Base-by-base conservation (phyloP, 2,888 invertebrate genomes). In the Adelognathus sp. region DNA sequence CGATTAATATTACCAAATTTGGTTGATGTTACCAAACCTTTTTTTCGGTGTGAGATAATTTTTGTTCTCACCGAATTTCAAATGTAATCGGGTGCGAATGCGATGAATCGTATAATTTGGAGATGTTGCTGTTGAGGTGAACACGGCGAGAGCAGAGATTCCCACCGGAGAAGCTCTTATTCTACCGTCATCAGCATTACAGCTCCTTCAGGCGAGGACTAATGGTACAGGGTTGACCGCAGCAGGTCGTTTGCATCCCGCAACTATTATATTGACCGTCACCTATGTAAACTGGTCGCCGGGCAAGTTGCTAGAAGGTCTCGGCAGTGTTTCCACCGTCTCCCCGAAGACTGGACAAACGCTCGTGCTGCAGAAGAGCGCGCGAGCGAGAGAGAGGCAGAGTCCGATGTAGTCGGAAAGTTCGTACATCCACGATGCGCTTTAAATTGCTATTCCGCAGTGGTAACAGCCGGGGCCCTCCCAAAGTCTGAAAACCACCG, bases 181-280 rank as follows among this genome's bases (percentile, higher is more conserved):
- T 50, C 33, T 46, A 50, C 60, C 60, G 33, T 16, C 33, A 60
- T 41, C 56, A 16, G 9, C 9, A 27, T 69, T 56, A 7, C 41
- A 18, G 27, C 41, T 67, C 54, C 29, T 58, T 21, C 6, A 9
- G 14, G 31, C 46, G 33, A 58, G 33, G 56, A 58, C 33, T 46
- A 46, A 56, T 31, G 29, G 9, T 50, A 21, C 46, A 60, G 46
- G 60, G 54, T 72, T 54, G 54, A 63, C 69, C 61, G 36, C 36
- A 67, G 56, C 50, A 71, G 71, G 61, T 79, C 74, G 71, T 78
- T 79, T 72, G 71, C 69, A 36, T 56, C 73, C 73, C 52, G 60
- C 64, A 76, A 79, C 72, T 80, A 79, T 81, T 77, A 81, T 76
- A 76, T 81, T 76, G 80, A 81, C 67, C 75, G 67, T 66, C 60